phyloP scores from a whole-genome alignment of 2,113 vertebrate genomes.

The Catagonus wagneri region DNA sequence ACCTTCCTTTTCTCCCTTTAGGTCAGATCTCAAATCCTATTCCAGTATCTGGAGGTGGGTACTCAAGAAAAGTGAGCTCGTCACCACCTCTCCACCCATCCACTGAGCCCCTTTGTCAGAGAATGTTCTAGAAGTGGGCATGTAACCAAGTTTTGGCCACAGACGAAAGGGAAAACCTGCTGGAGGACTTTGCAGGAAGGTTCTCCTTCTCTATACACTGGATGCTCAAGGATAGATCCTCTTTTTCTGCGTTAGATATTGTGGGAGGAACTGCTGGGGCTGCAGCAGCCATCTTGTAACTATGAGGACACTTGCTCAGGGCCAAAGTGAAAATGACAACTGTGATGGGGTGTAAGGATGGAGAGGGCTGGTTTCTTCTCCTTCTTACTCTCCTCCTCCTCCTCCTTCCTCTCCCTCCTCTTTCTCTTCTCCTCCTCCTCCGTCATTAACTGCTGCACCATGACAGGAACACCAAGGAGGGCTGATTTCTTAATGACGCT shows the following conservation, averaged over 20 bases:
- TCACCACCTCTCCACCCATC: background rate
- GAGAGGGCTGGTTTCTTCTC: background rate
- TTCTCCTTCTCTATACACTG: background rate
- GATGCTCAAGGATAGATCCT: background rate
- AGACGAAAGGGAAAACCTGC: background rate
- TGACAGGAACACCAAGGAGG: too few relatives aligned
- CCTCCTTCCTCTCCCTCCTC: too few relatives aligned
- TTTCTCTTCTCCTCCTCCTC: too few relatives aligned
- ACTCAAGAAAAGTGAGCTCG: background rate
- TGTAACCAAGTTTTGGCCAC: background rate
- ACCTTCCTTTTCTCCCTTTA: background rate
- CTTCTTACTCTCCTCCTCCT: too few relatives aligned
- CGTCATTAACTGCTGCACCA: too few relatives aligned
- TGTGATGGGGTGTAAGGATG: background rate
- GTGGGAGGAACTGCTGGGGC: background rate
- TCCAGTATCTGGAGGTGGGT: background rate
- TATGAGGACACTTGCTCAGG: rapidly evolving
- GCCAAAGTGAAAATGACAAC: background rate
- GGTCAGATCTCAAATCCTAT: background rate
- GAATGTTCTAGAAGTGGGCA: background rate
- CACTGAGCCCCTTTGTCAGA: background rate
- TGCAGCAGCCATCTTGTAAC: background rate
- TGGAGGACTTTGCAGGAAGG: background rate
- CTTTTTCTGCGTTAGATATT: background rate
- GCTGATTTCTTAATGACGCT: background rate